Percentiles rank a stretch among this genome's conserved stretches.
These are phyloP conservation scores for Sanderia malayensis DNA, from an alignment of 30 jellyfish, hydroid and myxozoan genomes.

Conservation along the genomic window DNA sequence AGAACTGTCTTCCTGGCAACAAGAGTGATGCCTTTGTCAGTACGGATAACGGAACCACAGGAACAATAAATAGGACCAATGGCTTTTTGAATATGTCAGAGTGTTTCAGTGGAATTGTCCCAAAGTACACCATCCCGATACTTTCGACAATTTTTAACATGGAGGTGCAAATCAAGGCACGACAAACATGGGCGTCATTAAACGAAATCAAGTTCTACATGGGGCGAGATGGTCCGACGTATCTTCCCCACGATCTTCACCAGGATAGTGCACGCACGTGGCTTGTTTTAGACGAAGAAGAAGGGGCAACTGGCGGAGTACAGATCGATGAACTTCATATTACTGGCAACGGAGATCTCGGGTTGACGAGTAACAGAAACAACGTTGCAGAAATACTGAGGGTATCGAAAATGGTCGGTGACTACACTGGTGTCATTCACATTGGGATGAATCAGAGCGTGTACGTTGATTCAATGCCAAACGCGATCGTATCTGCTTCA, in stretches of 20 bases:
- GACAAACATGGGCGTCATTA: constrained; percentile 28
- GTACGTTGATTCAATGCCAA: constrained; percentile 25
- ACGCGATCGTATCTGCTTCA: constrained; percentile 43
- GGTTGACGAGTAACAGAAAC: constrained; percentile 14
- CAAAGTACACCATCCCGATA: constrained; percentile 16
- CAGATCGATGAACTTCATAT: constrained; percentile 22
- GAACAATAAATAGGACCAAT: constrained; percentile 16
- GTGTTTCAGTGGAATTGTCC: constrained; percentile 27
- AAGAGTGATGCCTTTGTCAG: constrained; percentile 32
- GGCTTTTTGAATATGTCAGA: constrained; percentile 34
- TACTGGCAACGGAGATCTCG: constrained; percentile 47
- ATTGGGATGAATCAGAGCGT: constrained; percentile 34
- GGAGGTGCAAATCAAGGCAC: constrained; percentile 18
- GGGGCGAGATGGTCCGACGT: constrained; percentile 42
- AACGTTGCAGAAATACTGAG: neutral
- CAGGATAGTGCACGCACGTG: constrained; percentile 57
- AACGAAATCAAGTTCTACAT: constrained; percentile 31
- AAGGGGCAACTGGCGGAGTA: no score
- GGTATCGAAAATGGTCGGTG: constrained; percentile 33
- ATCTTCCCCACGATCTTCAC: constrained; percentile 12
- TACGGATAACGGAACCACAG: constrained; percentile 4
- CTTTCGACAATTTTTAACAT: constrained; percentile 5
- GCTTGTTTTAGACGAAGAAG: constrained; percentile 38
- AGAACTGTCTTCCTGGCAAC: constrained; percentile 55
- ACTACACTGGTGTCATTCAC: constrained; percentile 49